Conservation (phyloP, 2,113 vertebrate genomes). For the Petrocephalus microphthalmus region DNA sequence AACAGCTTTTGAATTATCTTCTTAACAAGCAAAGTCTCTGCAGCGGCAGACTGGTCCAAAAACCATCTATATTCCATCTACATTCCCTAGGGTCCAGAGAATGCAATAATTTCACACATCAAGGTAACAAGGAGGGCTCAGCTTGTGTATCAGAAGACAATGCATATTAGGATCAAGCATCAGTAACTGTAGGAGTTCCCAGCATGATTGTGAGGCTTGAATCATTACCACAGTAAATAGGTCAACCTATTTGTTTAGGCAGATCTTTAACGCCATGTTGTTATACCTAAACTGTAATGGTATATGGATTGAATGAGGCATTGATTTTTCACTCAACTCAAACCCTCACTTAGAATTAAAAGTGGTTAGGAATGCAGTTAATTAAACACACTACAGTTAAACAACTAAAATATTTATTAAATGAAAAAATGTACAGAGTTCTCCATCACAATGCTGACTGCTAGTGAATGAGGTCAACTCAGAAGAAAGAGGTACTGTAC, state of each 20-base stretch:
- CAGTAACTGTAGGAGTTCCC: background rate
- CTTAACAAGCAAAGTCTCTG: background rate
- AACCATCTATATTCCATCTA: background rate
- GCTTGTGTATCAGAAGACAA: background rate
- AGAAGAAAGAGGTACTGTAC: constrained; percentile 27
- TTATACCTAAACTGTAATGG: background rate
- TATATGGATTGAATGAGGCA: background rate
- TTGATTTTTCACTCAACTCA: background rate
- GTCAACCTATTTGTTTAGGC: background rate
- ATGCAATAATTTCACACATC: background rate
- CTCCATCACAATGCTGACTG: constrained; percentile 57
- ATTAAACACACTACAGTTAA: constrained; percentile 37
- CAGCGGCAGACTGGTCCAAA: background rate
- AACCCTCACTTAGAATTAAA: background rate
- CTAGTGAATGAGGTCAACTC: constrained; percentile 45
- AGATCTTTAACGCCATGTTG: background rate
- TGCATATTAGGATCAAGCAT: background rate
- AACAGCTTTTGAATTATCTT: background rate
- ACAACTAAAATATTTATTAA: constrained; percentile 65
- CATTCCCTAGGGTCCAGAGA: background rate
- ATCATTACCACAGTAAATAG: background rate
- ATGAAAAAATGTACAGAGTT: constrained; percentile 52
- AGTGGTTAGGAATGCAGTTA: background rate
- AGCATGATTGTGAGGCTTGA: background rate
- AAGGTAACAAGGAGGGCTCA: background rate